These are phyloP conservation scores for Ormyrus rosae DNA, from an alignment of 2,888 invertebrate species.

Conservation along the genomic window DNA sequence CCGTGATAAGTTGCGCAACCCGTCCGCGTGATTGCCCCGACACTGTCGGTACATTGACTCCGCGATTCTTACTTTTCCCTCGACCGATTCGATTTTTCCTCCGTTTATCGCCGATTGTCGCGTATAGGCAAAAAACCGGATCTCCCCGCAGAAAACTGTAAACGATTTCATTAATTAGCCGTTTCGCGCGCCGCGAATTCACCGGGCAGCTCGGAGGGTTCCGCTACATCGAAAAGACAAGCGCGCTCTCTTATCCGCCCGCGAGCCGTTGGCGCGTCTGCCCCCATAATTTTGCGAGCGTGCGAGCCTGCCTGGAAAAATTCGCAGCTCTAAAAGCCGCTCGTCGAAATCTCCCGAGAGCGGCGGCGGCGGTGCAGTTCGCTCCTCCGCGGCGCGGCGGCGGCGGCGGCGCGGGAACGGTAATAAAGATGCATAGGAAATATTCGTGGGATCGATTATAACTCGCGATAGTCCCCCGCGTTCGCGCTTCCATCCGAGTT, in stretches of 20 bases:
- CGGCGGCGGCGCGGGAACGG: slow-evolving; percentile 20
- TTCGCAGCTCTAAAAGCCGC: not conserved
- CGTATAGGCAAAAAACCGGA: not conserved
- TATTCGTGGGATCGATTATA: slow-evolving; percentile 56
- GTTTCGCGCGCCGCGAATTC: not conserved
- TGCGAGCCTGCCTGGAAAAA: too few relatives aligned
- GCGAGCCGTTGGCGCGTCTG: too few relatives aligned
- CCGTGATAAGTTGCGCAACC: slow-evolving; percentile 46
- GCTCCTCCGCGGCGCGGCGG: not conserved
- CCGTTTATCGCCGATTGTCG: not conserved
- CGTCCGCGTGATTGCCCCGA: slow-evolving; percentile 16
- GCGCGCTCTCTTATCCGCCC: too few relatives aligned
- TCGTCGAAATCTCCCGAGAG: not conserved
- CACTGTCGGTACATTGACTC: slow-evolving; percentile 25
- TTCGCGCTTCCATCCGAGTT: slow-evolving; percentile 21
- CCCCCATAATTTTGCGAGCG: too few relatives aligned
- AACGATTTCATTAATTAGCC: slow-evolving; percentile 21
- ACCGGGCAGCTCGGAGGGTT: too few relatives aligned
- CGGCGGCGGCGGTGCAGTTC: not conserved
- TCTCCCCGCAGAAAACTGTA: not conserved
- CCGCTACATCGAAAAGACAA: too few relatives aligned
- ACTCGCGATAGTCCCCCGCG: slow-evolving; percentile 47
- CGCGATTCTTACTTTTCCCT: slow-evolving; percentile 33
- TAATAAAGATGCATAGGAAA: slow-evolving; percentile 50
- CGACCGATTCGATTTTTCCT: not conserved